phyloP scores from a whole-genome alignment of 2,888 invertebrate genomes.

The Rambutsinella grinnellia region DNA sequence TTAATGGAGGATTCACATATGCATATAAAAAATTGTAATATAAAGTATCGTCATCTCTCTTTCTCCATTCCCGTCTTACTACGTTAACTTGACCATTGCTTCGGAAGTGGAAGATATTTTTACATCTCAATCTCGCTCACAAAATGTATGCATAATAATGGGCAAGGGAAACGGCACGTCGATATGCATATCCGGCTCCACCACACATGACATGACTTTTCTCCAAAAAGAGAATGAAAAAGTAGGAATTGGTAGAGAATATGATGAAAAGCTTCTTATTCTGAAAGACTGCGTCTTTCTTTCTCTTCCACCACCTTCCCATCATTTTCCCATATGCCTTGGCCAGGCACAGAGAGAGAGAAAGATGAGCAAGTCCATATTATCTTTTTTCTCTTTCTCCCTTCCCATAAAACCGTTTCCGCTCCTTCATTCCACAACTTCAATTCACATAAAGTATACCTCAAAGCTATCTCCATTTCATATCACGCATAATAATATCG shows the following conservation, averaged over 20 bases:
- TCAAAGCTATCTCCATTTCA: constrained; percentile 31
- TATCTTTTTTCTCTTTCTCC: constrained; percentile 39
- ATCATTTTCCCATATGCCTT: constrained; percentile 35
- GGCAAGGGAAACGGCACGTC: too few relatives aligned
- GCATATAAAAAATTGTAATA: not conserved
- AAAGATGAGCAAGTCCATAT: constrained; percentile 42
- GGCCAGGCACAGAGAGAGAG: constrained; percentile 7
- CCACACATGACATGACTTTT: constrained; percentile 14
- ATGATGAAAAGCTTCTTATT: constrained; percentile 25
- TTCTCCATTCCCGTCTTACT: not conserved
- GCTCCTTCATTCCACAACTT: constrained; percentile 15
- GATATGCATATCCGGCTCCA: too few relatives aligned
- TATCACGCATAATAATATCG: too few relatives aligned
- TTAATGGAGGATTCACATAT: not conserved
- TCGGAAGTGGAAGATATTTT: constrained; percentile 8
- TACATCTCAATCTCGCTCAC: constrained; percentile 32
- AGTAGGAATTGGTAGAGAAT: too few relatives aligned
- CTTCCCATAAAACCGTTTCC: constrained; percentile 44
- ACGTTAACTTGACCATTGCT: constrained; percentile 21
- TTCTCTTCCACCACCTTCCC: constrained; percentile 8
- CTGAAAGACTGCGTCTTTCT: not conserved
- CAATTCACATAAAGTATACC: constrained; percentile 40
- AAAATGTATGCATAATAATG: constrained; percentile 25
- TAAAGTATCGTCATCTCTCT: not conserved
- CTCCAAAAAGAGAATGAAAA: not conserved